Evolutionary conservation across 2,113 vertebrate genomes (phyloP).

Genomic region (Centropus bengalensis): DNA sequence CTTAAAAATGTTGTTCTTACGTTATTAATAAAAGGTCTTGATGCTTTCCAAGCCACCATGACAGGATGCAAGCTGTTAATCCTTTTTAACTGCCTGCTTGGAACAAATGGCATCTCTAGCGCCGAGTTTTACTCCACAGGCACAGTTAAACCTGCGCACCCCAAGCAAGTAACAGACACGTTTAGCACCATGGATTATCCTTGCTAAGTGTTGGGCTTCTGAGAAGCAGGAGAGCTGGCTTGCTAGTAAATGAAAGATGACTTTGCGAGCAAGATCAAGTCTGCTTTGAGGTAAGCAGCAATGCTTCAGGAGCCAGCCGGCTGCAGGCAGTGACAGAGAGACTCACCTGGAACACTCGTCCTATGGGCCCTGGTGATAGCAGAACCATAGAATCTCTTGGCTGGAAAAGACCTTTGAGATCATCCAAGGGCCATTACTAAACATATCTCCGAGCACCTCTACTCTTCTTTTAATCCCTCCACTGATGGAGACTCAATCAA

Average conservation of each 20-base stretch:
- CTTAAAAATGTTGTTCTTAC: neutral
- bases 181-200: neutral
- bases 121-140: neutral
- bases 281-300: neutral
- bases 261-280: neutral
- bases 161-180: neutral
- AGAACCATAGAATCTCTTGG: too few species aligned
- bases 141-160: neutral
- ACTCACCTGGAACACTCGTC: too few species aligned
- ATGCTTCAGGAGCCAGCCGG: neutral
- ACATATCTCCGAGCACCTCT: too few species aligned
- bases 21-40: neutral
- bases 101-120: neutral
- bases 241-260: neutral
- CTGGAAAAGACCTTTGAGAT: too few species aligned
- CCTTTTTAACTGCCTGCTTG: neutral
- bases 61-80: neutral
- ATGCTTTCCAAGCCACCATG: neutral
- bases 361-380: too few species aligned
- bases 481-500: too few species aligned
- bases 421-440: too few species aligned
- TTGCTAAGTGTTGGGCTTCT: neutral
- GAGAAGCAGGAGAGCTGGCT: neutral
- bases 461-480: too few species aligned
- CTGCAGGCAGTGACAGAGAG: neutral